Conservation (phyloP, 1,140 invertebrate species). For the Phthorimaea operculella region DNA sequence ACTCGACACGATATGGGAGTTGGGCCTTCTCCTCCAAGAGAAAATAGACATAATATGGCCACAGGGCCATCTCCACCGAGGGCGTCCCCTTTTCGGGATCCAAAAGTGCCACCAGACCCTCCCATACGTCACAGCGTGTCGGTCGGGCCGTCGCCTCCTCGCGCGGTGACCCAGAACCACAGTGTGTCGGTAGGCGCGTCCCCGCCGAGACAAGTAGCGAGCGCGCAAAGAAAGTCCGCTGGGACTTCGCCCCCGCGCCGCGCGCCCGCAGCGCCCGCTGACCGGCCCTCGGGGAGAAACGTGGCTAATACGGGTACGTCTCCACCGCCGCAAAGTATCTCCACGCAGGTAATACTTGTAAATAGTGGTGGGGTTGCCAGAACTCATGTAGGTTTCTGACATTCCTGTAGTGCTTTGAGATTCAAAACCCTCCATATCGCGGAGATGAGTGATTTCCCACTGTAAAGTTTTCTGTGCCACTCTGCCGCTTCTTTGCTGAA, state of each 20-base stretch:
- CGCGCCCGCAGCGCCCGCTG: conserved; percentile 12
- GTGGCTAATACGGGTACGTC: conserved; percentile 77
- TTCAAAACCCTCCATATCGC: too few species aligned
- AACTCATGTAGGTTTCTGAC: too few species aligned
- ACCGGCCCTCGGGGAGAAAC: conserved; percentile 14
- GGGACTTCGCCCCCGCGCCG: conserved; percentile 38
- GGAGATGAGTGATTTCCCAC: too few species aligned
- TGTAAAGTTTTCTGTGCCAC: too few species aligned
- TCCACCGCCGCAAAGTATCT: conserved; percentile 86
- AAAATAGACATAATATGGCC: conserved; percentile 20
- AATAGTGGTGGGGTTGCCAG: neutral
- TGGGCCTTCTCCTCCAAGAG: conserved; percentile 53
- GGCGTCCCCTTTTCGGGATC: conserved; percentile 21
- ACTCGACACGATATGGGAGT: conserved; percentile 44
- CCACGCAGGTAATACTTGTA: conserved; percentile 78
- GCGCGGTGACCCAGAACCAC: conserved; percentile 16
- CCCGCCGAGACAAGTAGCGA: conserved; percentile 3
- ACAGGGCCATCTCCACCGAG: conserved; percentile 19
- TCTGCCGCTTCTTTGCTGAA: too few species aligned
- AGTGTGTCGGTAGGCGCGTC: conserved; percentile 1
- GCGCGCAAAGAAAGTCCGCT: conserved; percentile 47
- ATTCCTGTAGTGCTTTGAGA: too few species aligned
- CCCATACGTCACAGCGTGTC: conserved; percentile 39
- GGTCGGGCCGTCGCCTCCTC: conserved; percentile 50
- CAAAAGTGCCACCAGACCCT: conserved; percentile 13